A percentile compares a stretch with the other conserved stretches of the same genome.
Evolutionary conservation across 53 echinoderm and acorn worm species (phyloP).

Genomic region (Paracentrotus lividus): DNA sequence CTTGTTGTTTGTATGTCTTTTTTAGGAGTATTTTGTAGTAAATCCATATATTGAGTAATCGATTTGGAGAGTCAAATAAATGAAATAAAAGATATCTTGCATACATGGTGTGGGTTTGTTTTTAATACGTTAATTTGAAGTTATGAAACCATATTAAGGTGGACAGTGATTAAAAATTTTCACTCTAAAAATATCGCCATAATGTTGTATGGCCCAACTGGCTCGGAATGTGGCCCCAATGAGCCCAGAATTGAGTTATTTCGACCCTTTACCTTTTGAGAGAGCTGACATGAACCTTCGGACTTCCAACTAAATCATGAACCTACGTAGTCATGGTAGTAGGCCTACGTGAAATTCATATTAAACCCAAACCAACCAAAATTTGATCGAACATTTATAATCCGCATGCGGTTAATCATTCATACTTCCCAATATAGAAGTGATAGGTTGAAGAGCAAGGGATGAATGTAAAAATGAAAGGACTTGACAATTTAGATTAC

Average conservation of each 20-base stretch:
- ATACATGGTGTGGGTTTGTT: too few species aligned
- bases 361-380: not conserved
- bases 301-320: not conserved
- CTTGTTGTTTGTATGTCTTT: too few species aligned
- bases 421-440: not conserved
- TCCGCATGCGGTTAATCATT: slow-evolving; percentile 1
- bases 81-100: too few species aligned
- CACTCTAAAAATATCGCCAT: too few species aligned
- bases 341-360: not conserved
- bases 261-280: too few species aligned
- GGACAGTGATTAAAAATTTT: too few species aligned
- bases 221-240: too few species aligned
- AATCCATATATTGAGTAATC: not conserved
- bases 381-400: not conserved
- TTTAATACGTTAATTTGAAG: too few species aligned
- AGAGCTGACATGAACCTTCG: not conserved
- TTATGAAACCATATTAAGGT: too few species aligned
- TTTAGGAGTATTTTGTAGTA: too few species aligned
- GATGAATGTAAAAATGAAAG: not conserved
- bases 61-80: not conserved
- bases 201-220: not conserved
- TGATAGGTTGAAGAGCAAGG: not conserved
- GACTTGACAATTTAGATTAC: not conserved
- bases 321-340: too few species aligned
- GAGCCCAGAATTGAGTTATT: too few species aligned